A percentile compares a stretch with the other conserved stretches of the same genome.
Evolutionary conservation across 30 jellyfish, hydroid and myxozoan species (phyloP).

Genomic region (Sanderia malayensis): DNA sequence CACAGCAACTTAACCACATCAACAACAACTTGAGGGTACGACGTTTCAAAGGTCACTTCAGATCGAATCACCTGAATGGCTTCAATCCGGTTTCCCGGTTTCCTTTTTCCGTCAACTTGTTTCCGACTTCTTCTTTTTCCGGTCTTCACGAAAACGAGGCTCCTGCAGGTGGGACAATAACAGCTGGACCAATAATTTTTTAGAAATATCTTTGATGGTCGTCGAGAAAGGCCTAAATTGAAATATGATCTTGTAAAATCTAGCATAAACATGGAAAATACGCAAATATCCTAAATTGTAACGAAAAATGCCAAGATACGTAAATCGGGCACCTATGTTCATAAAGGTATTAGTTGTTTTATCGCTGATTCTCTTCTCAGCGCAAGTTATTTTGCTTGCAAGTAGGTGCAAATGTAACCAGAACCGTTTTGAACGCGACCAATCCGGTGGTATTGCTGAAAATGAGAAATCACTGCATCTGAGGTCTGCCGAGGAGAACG

Average conservation of each 20-base stretch:
- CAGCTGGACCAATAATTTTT: background rate
- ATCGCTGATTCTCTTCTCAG: conserved; percentile 41
- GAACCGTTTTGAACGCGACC: background rate
- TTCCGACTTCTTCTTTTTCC: background rate
- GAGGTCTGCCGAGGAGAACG: background rate
- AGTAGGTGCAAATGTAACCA: conserved; percentile 55
- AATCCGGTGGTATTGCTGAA: background rate
- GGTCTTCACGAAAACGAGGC: background rate
- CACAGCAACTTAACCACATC: no score
- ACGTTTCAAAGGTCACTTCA: background rate
- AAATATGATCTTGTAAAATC: background rate
- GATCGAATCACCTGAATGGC: background rate
- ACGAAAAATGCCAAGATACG: conserved; percentile 43
- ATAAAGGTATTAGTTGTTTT: conserved; percentile 47
- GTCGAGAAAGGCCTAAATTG: background rate
- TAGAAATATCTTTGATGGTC: background rate
- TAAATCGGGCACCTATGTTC: conserved; percentile 47
- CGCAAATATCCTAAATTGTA: background rate
- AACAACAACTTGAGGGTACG: background rate
- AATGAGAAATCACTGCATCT: background rate
- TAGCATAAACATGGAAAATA: background rate
- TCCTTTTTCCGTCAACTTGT: background rate
- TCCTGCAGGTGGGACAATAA: background rate
- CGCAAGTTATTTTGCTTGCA: conserved; percentile 55
- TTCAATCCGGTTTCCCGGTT: background rate